Evolutionary conservation across 2,797 vertebrate species (phyloP).

Genomic region (Choloepus didactylus): DNA sequence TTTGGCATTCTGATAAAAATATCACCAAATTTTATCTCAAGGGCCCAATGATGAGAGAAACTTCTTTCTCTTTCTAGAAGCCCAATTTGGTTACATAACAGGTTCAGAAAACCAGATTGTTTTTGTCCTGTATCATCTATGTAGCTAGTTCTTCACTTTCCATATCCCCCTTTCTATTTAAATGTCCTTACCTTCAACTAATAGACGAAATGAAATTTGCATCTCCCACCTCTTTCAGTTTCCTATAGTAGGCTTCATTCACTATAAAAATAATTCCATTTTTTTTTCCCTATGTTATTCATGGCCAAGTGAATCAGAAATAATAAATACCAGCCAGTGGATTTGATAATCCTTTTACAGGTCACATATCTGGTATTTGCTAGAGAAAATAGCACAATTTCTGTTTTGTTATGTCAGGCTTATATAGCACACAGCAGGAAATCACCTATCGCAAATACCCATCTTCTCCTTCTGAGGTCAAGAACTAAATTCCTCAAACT

Average conservation of each 20-base stretch:
- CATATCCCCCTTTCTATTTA: background rate
- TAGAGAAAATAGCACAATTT: conserved; percentile 3
- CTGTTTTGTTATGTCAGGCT: background rate
- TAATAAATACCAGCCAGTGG: conserved; percentile 24
- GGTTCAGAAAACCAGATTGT: conserved; percentile 30
- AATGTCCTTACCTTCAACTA: conserved; percentile 8
- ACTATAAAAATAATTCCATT: background rate
- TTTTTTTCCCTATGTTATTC: background rate
- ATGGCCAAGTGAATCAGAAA: conserved; percentile 39
- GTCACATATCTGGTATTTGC: conserved; percentile 27
- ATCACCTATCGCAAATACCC: background rate
- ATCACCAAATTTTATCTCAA: background rate
- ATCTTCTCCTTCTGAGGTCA: background rate
- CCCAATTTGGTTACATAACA: background rate
- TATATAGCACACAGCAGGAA: background rate
- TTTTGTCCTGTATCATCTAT: background rate
- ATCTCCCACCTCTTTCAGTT: background rate
- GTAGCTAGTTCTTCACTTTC: background rate
- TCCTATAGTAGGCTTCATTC: background rate
- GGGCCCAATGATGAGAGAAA: background rate
- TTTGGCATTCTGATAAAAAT: conserved; percentile 31
- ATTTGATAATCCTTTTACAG: conserved; percentile 8
- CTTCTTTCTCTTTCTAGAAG: background rate
- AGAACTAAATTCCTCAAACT: conserved; percentile 12
- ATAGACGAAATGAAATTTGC: conserved; percentile 14